Evolutionary conservation across 2,113 vertebrate genomes (phyloP).

Genomic region (Campylomormyrus numenius): DNA sequence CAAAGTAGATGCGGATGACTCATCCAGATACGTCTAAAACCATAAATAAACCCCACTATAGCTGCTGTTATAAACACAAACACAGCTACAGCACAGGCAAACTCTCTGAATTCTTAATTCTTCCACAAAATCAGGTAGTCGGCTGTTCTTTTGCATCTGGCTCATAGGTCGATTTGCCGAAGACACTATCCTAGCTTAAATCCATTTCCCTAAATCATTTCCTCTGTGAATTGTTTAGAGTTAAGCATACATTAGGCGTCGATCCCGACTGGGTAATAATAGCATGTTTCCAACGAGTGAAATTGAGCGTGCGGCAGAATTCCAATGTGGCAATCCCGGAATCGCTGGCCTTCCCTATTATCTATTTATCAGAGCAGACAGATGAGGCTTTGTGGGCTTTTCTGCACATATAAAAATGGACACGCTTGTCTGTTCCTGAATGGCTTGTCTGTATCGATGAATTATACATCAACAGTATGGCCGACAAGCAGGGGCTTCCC

Average conservation of each 20-base stretch:
- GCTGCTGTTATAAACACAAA: background rate
- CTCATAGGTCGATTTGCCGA: background rate
- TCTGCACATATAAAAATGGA: constrained; percentile 4
- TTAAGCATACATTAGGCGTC: background rate
- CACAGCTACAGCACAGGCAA: background rate
- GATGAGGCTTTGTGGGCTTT: constrained; percentile 5
- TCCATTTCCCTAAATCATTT: background rate
- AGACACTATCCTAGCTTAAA: background rate
- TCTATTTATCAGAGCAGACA: constrained; percentile 22
- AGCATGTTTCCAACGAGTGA: background rate
- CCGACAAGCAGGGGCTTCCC: background rate
- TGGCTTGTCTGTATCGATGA: constrained; percentile 12
- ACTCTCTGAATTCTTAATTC: background rate
- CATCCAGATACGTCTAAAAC: background rate
- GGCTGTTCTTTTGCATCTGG: background rate
- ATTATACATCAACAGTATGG: background rate
- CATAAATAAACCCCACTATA: background rate
- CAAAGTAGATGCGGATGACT: background rate
- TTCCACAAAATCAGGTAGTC: background rate
- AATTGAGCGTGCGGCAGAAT: constrained; percentile 13
- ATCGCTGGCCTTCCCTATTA: constrained; percentile 21
- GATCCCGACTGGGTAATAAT: constrained; percentile 8
- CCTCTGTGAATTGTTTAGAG: background rate
- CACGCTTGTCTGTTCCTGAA: constrained; percentile 22
- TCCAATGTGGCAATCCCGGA: constrained; percentile 5